A percentile compares a stretch with the other conserved stretches of the same genome.
These are phyloP conservation scores for Drosophila stalkeri DNA, from an alignment of 2,888 invertebrate genomes.

Conservation along the genomic window DNA sequence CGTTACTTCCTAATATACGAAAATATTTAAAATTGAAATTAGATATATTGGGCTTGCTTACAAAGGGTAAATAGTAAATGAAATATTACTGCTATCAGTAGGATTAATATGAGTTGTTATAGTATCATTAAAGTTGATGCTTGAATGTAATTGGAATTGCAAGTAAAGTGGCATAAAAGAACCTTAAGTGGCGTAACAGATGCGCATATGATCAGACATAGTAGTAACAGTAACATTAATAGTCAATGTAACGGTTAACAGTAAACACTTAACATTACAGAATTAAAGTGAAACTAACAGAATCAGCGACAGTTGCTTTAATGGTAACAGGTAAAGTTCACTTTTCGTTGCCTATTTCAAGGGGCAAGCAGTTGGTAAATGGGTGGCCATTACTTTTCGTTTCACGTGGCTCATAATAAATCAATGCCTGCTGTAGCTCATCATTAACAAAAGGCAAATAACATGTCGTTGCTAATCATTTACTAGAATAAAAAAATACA, in stretches of 20 bases:
- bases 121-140: neutral
- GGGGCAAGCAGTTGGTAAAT: slow-evolving; percentile 28
- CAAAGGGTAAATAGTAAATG: neutral
- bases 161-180: neutral
- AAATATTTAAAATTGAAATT: slow-evolving; percentile 26
- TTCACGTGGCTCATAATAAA: slow-evolving; percentile 50
- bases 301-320: neutral
- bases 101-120: neutral
- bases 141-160: neutral
- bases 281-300: neutral
- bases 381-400: slow-evolving; percentile 33
- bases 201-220: too few relatives aligned
- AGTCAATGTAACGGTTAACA: neutral
- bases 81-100: neutral
- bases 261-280: neutral
- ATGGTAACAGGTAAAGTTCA: slow-evolving; percentile 1
- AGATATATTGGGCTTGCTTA: neutral
- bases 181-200: neutral
- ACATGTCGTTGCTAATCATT: slow-evolving; percentile 74
- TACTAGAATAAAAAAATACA: slow-evolving; percentile 25
- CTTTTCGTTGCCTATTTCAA: slow-evolving; percentile 21
- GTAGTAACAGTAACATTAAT: neutral
- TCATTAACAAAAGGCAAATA: slow-evolving; percentile 70
- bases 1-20: slow-evolving; percentile 12
- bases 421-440: slow-evolving; percentile 56